Evolutionary conservation across 2,113 vertebrate species (phyloP), one percentile per base, ranked within the genome.

Genomic region (Myotis yumanensis): DNA sequence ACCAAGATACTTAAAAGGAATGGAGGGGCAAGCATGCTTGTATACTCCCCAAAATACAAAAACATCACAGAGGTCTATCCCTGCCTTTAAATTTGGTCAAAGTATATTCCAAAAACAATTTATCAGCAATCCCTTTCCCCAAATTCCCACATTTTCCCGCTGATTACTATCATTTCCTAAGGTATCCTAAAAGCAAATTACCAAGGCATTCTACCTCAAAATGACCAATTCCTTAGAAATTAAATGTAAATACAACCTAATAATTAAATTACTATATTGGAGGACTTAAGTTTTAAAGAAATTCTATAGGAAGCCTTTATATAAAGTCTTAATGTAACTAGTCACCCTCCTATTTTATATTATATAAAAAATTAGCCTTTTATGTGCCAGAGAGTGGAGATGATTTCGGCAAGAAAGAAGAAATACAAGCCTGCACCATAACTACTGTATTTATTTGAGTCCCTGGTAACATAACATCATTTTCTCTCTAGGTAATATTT

Each of bases 51-150:
- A 92, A 93, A 97, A 87, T 46, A 73, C 28, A 93, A 30, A 88
- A 57, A 12, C 69, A 86, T 72, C 20, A 48, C 86, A 54, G 7
- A 89, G 73, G 25, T 40, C 71, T 75, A 80, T 52, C 37, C 8
- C 43, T 62, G 51, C 37, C 72, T 89, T 96, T 79, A 37, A 81
- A 79, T 20, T 32, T 75, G 48, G 68, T 73, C 68, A 73, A 93
- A 72, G 32, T 51, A 85, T 72, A 95, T 62, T 89, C 76, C 68
- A 69, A 94, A 90, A 95, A 54, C 82, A 96, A 95, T 69, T 76
- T 92, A 75, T 69, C 83, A 94, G 18, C 71, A 94, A 90, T 89
- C 35, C 43, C 52, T 62, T 82, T 89, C 88, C 77, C 52, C 28
- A 93, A 95, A 93, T 59, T 54, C 30, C 83, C 86, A 90, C 40